Evolutionary conservation across 2,113 vertebrate genomes (phyloP).

Genomic region (Pterocles burchelli): DNA sequence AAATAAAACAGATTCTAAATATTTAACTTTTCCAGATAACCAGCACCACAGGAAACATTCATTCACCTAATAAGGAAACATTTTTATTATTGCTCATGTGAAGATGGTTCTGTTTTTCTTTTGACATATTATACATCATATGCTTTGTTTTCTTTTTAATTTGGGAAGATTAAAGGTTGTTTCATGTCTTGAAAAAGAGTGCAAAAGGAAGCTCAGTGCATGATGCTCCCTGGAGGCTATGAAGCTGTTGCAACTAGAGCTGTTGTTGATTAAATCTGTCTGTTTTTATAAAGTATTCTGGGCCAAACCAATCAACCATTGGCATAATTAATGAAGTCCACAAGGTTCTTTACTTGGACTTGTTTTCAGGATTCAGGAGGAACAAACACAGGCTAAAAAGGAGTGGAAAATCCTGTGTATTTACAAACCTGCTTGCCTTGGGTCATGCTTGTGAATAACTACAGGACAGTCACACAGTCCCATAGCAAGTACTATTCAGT

Average conservation of each 20-base stretch:
- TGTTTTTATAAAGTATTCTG: background rate
- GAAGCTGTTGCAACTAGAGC: background rate
- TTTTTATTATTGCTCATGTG: slow-evolving; percentile 12
- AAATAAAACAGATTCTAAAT: slow-evolving; percentile 64
- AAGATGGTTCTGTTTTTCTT: slow-evolving; percentile 56
- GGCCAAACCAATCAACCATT: background rate
- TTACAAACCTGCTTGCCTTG: background rate
- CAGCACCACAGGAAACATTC: slow-evolving; percentile 7
- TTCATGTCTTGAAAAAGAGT: background rate
- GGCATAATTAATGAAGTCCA: background rate
- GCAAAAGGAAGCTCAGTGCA: background rate
- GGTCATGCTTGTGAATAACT: background rate
- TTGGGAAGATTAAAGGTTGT: background rate
- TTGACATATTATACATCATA: background rate
- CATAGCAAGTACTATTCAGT: background rate
- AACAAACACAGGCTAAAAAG: background rate
- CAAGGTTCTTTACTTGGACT: background rate
- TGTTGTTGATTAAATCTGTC: slow-evolving; percentile 23
- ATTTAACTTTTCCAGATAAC: slow-evolving; percentile 54
- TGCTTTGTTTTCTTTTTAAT: slow-evolving; percentile 7
- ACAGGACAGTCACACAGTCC: background rate
- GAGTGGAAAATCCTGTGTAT: background rate
- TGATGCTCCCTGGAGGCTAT: background rate
- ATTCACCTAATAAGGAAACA: slow-evolving; percentile 63
- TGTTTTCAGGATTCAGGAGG: background rate